Evolutionary conservation across 1,140 invertebrate genomes (phyloP).

Genomic region (Phenacoccus solenopsis): DNA sequence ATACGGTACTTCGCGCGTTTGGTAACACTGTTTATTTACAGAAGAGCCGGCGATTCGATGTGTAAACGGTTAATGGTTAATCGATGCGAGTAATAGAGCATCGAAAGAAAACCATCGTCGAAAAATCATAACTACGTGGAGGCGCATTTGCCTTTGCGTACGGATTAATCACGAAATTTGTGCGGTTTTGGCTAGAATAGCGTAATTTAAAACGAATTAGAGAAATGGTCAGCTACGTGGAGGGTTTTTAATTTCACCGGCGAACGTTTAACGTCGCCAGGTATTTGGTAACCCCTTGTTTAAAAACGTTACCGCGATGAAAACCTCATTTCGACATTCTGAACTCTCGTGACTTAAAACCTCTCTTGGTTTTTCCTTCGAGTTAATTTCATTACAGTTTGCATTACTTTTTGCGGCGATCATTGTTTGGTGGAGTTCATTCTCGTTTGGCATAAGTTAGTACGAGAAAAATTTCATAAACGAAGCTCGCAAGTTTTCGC

Average conservation of each 20-base stretch:
- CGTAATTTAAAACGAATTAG: neutral
- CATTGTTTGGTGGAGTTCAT: too few species aligned
- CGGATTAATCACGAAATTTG: too few species aligned
- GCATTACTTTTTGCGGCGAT: too few species aligned
- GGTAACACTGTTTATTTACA: slow-evolving; percentile 2
- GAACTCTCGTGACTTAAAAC: neutral
- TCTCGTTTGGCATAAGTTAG: too few species aligned
- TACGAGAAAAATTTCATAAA: too few species aligned
- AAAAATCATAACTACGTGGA: neutral
- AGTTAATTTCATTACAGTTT: too few species aligned
- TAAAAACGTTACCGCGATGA: neutral
- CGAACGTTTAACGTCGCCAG: too few species aligned
- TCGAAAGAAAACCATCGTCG: neutral
- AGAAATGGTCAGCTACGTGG: neutral
- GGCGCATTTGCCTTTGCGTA: too few species aligned
- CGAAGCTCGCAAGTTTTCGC: too few species aligned
- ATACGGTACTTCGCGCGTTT: neutral
- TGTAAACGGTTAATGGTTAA: neutral
- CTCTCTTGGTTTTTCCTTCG: neutral
- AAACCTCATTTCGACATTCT: neutral
- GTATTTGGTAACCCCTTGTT: neutral
- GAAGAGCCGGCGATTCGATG: neutral
- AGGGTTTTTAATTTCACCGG: neutral
- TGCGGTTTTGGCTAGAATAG: too few species aligned
- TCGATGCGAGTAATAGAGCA: neutral